phyloP scores from a whole-genome alignment of 2,888 invertebrate species.

The Napeogenes inachia region DNA sequence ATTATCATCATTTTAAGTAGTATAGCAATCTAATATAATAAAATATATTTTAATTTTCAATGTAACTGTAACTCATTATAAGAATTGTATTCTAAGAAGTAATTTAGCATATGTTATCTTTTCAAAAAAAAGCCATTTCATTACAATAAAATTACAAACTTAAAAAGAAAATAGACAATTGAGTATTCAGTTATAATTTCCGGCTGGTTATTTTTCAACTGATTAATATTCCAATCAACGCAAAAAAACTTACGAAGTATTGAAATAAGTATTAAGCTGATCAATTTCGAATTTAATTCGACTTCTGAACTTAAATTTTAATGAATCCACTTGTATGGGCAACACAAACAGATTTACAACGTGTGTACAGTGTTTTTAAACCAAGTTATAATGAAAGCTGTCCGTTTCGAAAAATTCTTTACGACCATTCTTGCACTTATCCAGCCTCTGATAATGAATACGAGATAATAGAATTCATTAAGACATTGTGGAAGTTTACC shows the following conservation, averaged over 20 bases:
- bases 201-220: no score
- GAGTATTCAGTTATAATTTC: no score
- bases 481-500: conserved; percentile 35
- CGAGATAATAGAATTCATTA: conserved; percentile 17
- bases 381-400: conserved; percentile 26
- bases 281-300: conserved; percentile 16
- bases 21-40: no score
- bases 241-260: not conserved
- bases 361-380: conserved; percentile 21
- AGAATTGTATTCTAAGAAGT: no score
- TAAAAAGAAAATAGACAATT: no score
- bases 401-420: conserved; percentile 20
- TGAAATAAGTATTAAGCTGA: conserved; percentile 9
- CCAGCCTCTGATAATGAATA: not conserved
- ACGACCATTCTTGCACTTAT: conserved; percentile 7
- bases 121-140: no score
- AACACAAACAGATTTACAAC: conserved; percentile 22
- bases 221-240: not conserved
- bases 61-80: no score
- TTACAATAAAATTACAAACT: no score
- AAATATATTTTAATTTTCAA: no score
- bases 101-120: no score
- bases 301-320: conserved; percentile 10
- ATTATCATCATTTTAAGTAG: no score
- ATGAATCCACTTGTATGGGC: conserved; percentile 15